Base-by-base conservation (phyloP, 2,888 invertebrate species). In the Corbicula japonica region DNA sequence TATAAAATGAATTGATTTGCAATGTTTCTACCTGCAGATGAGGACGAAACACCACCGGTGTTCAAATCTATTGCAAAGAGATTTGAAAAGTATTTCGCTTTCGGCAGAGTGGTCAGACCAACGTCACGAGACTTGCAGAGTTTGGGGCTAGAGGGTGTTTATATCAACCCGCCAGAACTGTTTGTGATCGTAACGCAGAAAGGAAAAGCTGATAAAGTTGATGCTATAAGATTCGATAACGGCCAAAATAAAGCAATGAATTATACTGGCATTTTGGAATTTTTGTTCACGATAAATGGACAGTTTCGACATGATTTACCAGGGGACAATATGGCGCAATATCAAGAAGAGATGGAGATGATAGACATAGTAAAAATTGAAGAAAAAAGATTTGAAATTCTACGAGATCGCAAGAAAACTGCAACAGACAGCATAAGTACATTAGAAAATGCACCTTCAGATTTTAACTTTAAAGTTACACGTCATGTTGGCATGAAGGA, bases 11-110 rank as follows among this genome's bases (percentile, higher is more conserved):
- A n/a, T n/a, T n/a, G n/a, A n/a, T 50, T 63, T 58, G 62, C 32
- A 81, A 83, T 18, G n/a, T n/a, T n/a, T n/a, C n/a, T n/a, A n/a
- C n/a, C n/a, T n/a, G n/a, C 82, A 90, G 90, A 87, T 26, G 84
- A 85, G 52, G 52, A 66, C 26, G 85, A 86, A n/a, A 79, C 84
- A 18, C 73, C 85, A 12, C 62, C 82, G 0, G 58, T 86, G 23
- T 80, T 85, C 34, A 87, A 85, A 78, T 85, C 87, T 8, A 58
- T 88, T 18, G 80, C 87, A 5, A 58, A 81, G n/a, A 76, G 87
- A 23, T 87, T 88, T 70, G 73, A 84, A 34, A 85, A 86, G 52
- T 90, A 89, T 63, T 90, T 87, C 68, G 76, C 78, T 30, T 87
- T 89, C 65, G 88, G 84, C 1, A 63, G 71, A 41, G 54, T 90